Base-by-base conservation (phyloP, 2,797 vertebrate species). In the Danio tinwini region DNA sequence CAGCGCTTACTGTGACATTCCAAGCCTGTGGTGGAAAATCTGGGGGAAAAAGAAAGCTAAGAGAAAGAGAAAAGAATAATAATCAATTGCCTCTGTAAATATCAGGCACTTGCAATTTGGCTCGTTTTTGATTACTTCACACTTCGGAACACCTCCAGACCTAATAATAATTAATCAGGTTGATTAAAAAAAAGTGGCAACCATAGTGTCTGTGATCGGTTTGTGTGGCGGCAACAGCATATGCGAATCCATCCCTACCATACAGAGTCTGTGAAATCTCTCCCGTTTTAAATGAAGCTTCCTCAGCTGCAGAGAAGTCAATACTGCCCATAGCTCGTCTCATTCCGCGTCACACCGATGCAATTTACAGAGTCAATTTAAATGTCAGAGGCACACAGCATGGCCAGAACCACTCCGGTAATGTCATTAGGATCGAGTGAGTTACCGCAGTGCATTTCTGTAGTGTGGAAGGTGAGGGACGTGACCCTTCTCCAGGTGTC, bases 341-440 rank as follows among this genome's bases (percentile, higher is more conserved):
- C 63, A 53, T 65, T 75, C 58, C 39, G 40, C 59, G n/a, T 77
- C 55, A 77, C 59, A 13, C 42, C 52, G 47, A 85, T 64, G 64
- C 52, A 77, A 81, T 81, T 81, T 64, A 67, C 53, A 49, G 59
- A 65, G 55, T 78, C 70, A 64, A 83, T 79, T 74, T 78, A 62
- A 75, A 70, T 82, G 76, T 75, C 64, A 78, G 42, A 78, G 42
- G 59, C 74, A 79, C 58, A 76, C 59, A 78, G 63, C 53, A 47
- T 68, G 58, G 53, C 69, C 42, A 52, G 12, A 45, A 68, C 42
- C 56, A 47, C 61, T 55, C 50, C 8, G n/a, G 74, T 83, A 71
- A 81, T 83, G 78, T n/a, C 44, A 63, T 78, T 81, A 70, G 79
- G 44, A 76, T 81, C 50, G 74, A 81, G 74, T 74, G 59, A 61